Base-by-base conservation (phyloP, 2,888 invertebrate genomes). In the Conistra vaccinii region DNA sequence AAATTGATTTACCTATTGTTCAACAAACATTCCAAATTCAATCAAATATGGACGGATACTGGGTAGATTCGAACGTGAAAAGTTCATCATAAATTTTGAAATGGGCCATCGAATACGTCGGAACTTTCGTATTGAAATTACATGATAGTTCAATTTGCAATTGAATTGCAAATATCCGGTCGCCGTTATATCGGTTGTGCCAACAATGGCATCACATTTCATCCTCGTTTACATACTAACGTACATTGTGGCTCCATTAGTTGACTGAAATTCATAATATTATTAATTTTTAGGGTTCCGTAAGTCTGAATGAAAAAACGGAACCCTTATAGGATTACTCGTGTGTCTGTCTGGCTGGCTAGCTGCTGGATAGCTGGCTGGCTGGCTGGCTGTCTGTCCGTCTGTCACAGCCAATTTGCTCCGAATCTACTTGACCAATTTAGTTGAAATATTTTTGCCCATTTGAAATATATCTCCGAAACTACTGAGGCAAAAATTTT, bases 141-240 rank as follows among this genome's bases (percentile, higher is more conserved):
- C 75, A 78, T 84, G 88, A 87, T 87, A 86, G 84, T 85, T 86
- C 89, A 89, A 88, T 87, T 86, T 88, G 87, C 84, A 81, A 87
- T 87, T 84, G 88, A 90, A 90, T 89, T 89, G 88, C 89, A 90
- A 91, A 92, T 91, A 91, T 91, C 91, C 90, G 89, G 89, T 72
- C 75, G 75, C 74, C 84, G 86, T 73, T 87, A 85, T 87, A 84
- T 85, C 85, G 85, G 73, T 78, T 82, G 83, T 82, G 82, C 88
- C 78, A 87, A 90, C 88, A 89, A 86, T 86, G 86, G 88, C 78
- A 82, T 90, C 89, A 76, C 74, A 87, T 90, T 89, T 86, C 89
- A 83, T 87, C 87, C 81, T 78, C 73, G 82, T 78, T 76, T 81
- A 85, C 79, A 78, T 76, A 76, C 72, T 81, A 48, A 66, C 81